Conservation (phyloP, 2,888 invertebrate species). For the Prosopocoilus inquinatus region DNA sequence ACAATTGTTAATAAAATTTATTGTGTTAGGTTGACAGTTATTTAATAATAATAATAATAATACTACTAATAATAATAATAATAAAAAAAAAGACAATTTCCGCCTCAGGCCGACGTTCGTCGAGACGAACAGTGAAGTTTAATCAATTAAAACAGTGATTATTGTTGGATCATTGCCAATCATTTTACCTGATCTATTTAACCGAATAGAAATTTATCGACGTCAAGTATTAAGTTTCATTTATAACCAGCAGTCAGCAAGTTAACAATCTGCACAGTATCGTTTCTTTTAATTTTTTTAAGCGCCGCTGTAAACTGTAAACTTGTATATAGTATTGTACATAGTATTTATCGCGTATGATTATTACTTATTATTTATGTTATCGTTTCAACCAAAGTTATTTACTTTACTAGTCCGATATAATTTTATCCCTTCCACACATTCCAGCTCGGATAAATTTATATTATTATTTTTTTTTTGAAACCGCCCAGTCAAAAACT, state of each 20-base stretch:
- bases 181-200: slow-evolving; percentile 45
- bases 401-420: slow-evolving; percentile 21
- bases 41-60: slow-evolving; percentile 21
- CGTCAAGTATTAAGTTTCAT: slow-evolving; percentile 46
- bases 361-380: slow-evolving; percentile 25
- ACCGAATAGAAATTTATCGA: slow-evolving; percentile 45
- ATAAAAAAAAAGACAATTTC: slow-evolving; percentile 38
- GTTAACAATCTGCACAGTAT: slow-evolving; percentile 50
- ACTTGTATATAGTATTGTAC: slow-evolving; percentile 29
- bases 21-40: slow-evolving; percentile 48
- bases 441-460: slow-evolving; percentile 8
- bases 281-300: slow-evolving; percentile 32
- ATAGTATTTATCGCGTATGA: slow-evolving; percentile 30
- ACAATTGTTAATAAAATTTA: slow-evolving; percentile 23
- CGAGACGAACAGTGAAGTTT: slow-evolving; percentile 45
- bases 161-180: slow-evolving; percentile 36
- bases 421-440: slow-evolving; percentile 5
- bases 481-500: neutral
- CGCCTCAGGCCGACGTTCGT: slow-evolving; percentile 48
- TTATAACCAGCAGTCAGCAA: slow-evolving; percentile 50
- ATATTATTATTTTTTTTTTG: slow-evolving; percentile 2
- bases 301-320: slow-evolving; percentile 48
- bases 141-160: slow-evolving; percentile 47
- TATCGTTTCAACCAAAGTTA: slow-evolving; percentile 34
- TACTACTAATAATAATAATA: slow-evolving; percentile 22